Evolutionary conservation across 2,113 vertebrate species (phyloP), one percentile per base, ranked within the genome.

Genomic region (Sterrhoptilus dennistouni): DNA sequence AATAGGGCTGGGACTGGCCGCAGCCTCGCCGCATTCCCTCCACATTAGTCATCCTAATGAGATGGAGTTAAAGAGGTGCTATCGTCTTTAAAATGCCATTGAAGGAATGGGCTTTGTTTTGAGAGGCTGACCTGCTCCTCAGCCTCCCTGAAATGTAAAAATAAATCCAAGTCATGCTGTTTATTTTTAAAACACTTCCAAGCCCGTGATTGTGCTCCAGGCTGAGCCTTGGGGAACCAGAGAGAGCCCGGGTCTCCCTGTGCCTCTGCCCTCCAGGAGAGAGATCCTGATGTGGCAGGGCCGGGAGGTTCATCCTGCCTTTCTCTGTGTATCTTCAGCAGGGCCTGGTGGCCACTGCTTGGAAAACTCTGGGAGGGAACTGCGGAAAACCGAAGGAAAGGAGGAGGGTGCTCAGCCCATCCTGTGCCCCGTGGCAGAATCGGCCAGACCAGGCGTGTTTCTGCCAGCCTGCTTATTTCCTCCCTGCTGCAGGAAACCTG

Each of bases 131-230:
- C 92, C 65, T 70, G 82, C 63, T 74, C 89, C 70, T 0, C 14
- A 88, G 68, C 59, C 90, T 95, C 63, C 57, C 50, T 88, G 78
- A 85, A 94, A 80, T 40, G 27, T 90, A 90, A 95, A 96, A 93
- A 94, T 79, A 93, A 96, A 91, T 47, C 49, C 24, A 69, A 35
- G 65, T 64, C 40, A 5, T 57, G 42, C 59, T 90, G 78, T 87
- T 96, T 96, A 87, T 94, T 94, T 96, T 93, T 96, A 56, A 93
- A 94, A 29, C 54, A 3, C 47, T 79, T 9, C 0, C 75, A 63
- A 65, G 76, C 50, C 50, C 14, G 10, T 16, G 52, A 66, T 76
- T 68, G 72, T 33, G n/a, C 4, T 7, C 35, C 35, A 52, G 63
- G 66, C 93, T 31, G 57, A 92, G 89, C 49, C n/a, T 47, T 38